Percentiles rank a stretch among this genome's conserved stretches.
Conservation (phyloP, 2,113 vertebrate species). For the Leucopternis melanops region DNA sequence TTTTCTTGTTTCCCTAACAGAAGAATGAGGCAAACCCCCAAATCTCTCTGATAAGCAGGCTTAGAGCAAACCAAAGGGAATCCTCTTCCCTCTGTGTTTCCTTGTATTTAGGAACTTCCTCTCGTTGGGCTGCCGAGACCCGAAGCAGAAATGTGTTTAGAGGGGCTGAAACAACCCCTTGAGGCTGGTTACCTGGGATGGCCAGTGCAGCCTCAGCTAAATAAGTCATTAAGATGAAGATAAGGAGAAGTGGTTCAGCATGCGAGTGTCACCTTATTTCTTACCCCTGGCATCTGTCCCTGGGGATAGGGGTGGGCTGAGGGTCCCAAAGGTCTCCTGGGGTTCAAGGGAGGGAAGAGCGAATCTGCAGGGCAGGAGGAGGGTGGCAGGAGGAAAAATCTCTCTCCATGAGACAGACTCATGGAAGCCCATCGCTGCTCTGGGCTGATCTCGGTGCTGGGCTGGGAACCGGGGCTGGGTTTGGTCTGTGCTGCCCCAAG, state of each 20-base stretch:
- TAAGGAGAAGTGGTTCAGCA: neutral
- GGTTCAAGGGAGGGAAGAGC: neutral
- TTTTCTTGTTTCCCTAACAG: neutral
- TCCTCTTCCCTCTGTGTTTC: neutral
- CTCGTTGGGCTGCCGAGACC: neutral
- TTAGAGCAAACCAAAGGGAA: neutral
- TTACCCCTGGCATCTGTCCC: neutral
- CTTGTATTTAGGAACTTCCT: neutral
- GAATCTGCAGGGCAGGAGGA: neutral
- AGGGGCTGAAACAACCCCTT: neutral
- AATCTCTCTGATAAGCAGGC: neutral
- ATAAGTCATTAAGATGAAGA: neutral
- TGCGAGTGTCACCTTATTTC: neutral
- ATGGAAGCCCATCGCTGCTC: neutral
- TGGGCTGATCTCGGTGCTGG: fast-evolving
- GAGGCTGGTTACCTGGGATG: neutral
- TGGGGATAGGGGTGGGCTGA: neutral
- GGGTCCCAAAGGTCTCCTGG: neutral
- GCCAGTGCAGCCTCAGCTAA: neutral
- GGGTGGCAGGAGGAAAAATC: neutral
- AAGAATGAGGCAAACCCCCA: neutral
- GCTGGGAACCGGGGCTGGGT: neutral
- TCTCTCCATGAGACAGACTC: fast-evolving
- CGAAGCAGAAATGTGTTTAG: neutral
- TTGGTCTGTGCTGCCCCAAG: neutral